phyloP scores from a whole-genome alignment of 2,888 invertebrate species.

The Parnassius smintheus region DNA sequence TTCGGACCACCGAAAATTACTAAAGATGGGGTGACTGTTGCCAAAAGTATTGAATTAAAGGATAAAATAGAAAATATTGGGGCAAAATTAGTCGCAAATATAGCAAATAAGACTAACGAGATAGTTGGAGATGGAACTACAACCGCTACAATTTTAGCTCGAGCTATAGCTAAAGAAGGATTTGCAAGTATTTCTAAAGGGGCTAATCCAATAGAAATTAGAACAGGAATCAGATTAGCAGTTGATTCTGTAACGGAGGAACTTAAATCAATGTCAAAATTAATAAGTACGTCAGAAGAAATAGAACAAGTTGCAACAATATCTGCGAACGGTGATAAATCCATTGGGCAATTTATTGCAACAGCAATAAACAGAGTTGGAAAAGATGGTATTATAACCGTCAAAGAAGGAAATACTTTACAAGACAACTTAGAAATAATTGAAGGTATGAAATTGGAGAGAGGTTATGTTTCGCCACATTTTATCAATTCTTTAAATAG shows the following conservation, averaged over 20 bases:
- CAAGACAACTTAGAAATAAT: constrained; percentile 96
- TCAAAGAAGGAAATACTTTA: constrained; percentile 99
- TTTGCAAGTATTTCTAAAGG: constrained; percentile 98
- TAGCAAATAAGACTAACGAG: constrained; percentile 99
- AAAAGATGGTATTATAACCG: constrained; percentile 98
- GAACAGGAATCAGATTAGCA: constrained; percentile 95
- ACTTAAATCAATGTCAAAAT: constrained; percentile 92
- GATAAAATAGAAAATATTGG: constrained; percentile 99
- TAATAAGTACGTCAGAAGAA: constrained; percentile 97
- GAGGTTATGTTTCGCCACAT: constrained; percentile 99
- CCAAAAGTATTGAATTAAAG: constrained; percentile 97
- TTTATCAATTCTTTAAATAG: constrained; percentile 99
- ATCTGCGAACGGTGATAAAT: constrained; percentile 97
- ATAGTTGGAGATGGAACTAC: constrained; percentile 99
- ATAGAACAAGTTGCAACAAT: constrained; percentile 99
- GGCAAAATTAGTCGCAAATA: constrained; percentile 98
- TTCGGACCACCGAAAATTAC: constrained; percentile 99
- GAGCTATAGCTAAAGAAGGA: constrained; percentile 98
- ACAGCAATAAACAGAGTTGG: constrained; percentile 98
- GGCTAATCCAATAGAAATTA: constrained; percentile 97
- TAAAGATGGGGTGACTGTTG: constrained; percentile 99
- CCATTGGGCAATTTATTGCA: constrained; percentile 95
- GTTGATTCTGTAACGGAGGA: constrained; percentile 93
- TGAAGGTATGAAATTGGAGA: constrained; percentile 99
- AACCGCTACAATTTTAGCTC: constrained; percentile 97